Base-by-base conservation (phyloP, 1,140 invertebrate species). In the Drosophila equinoxialis region DNA sequence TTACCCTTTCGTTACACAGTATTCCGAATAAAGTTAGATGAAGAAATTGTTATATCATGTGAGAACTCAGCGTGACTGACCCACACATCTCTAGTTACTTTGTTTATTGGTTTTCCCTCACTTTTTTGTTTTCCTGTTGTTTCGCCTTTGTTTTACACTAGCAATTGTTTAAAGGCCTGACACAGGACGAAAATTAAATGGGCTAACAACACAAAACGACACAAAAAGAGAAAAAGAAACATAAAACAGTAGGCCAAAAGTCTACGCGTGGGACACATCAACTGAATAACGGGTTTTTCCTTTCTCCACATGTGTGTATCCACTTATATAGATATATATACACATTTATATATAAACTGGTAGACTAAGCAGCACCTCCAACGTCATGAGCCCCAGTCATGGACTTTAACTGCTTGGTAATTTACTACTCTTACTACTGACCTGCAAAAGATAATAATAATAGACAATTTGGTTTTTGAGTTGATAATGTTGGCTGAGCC, bases 151-250 rank as follows among this genome's bases (percentile, higher is more conserved):
- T 51, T 51, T 51, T 51, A 51, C 17, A 51, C 45, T 62, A 55
- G 55, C 65, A 51, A 68, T 80, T 79, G 67, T 80, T 80, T 80
- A 80, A 80, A 76, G 68, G 66, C 78, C 60, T 80, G 71, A 23
- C 45, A 75, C 78, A 65, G 55, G 30, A 65, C 51, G 17, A 80
- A 66, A 69, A 72, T 60, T 71, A 80, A 80, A 74, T 70, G 68
- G 54, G 17, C 45, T 51, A 51, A 51, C 45, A 51, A 51, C 68
- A 67, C n/a, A 64, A 71, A 37, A 67, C 61, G 45, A 48, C 26
- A 63, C 4, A 33, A 41, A 63, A 33, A 45, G 57, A 45, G 39
- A 54, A 20, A 51, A 51, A 51, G 45, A 51, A 51, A 51, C 45
- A 51, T 51, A 51, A 51, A 51, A 51, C 17, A 51, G 45, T 51